phyloP scores from a whole-genome alignment of 2,888 invertebrate genomes.

The Cerceris ruficornis region DNA sequence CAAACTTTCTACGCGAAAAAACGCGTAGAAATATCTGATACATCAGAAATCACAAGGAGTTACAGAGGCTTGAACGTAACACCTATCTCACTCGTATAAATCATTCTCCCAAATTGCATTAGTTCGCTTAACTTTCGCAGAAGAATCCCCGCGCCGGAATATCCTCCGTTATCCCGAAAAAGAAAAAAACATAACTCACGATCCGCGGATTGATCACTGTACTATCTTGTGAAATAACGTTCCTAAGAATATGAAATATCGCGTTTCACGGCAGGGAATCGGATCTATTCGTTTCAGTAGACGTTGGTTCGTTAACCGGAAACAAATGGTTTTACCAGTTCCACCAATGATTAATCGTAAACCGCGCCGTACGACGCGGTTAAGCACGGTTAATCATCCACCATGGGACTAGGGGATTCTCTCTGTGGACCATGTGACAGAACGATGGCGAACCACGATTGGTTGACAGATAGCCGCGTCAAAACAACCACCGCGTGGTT shows the following conservation, averaged over 20 bases:
- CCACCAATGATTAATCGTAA: slow-evolving; percentile 49
- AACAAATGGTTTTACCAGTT: slow-evolving; percentile 45
- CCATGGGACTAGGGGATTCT: slow-evolving; percentile 31
- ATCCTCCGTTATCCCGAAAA: too few species aligned
- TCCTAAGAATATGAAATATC: slow-evolving; percentile 7
- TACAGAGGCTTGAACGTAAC: too few species aligned
- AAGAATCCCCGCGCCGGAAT: too few species aligned
- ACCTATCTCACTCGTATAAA: too few species aligned
- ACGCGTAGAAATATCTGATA: too few species aligned
- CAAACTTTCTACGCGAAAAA: too few species aligned
- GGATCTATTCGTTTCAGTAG: not conserved
- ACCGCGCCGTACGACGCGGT: slow-evolving; percentile 43
- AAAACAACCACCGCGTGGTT: slow-evolving; percentile 60
- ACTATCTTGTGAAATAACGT: not conserved
- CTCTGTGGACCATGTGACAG: slow-evolving; percentile 53
- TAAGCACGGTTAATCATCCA: slow-evolving; percentile 60
- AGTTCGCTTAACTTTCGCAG: too few species aligned
- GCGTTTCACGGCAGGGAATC: not conserved
- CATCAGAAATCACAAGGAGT: too few species aligned
- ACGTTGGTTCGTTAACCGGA: slow-evolving; percentile 17
- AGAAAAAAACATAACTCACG: not conserved
- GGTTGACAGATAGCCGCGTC: slow-evolving; percentile 67
- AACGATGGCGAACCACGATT: slow-evolving; percentile 64
- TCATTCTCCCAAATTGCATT: too few species aligned
- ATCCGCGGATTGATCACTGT: not conserved